Evolutionary conservation across 1,140 invertebrate genomes (phyloP).

Genomic region (Kradibia gibbosae): DNA sequence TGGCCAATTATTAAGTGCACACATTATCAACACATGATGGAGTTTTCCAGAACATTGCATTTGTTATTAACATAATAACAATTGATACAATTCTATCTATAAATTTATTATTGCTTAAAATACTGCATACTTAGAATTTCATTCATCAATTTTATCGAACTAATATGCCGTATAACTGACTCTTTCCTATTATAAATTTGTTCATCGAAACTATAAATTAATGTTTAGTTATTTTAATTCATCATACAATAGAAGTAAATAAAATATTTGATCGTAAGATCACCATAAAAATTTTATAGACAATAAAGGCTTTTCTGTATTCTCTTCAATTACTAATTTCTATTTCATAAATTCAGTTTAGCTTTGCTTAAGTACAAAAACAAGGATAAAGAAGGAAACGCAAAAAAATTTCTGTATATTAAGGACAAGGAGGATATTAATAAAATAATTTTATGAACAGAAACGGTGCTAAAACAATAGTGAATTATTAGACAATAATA

Average conservation of each 20-base stretch:
- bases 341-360: background rate
- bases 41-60: conserved; percentile 20
- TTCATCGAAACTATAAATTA: background rate
- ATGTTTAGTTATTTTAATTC: background rate
- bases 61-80: background rate
- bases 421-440: background rate
- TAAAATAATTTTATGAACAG: background rate
- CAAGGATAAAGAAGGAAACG: background rate
- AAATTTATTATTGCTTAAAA: background rate
- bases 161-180: background rate
- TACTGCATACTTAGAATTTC: background rate
- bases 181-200: background rate
- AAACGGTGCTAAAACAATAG: background rate
- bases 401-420: background rate
- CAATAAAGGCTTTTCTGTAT: background rate
- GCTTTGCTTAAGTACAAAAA: background rate
- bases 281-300: background rate
- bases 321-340: background rate
- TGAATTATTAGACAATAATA: background rate
- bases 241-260: background rate
- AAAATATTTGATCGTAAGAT: background rate
- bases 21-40: background rate
- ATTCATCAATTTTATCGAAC: background rate
- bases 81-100: background rate
- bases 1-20: background rate